Evolutionary conservation across 1,140 invertebrate genomes (phyloP).

Genomic region (Aphelenchoides fujianensis): DNA sequence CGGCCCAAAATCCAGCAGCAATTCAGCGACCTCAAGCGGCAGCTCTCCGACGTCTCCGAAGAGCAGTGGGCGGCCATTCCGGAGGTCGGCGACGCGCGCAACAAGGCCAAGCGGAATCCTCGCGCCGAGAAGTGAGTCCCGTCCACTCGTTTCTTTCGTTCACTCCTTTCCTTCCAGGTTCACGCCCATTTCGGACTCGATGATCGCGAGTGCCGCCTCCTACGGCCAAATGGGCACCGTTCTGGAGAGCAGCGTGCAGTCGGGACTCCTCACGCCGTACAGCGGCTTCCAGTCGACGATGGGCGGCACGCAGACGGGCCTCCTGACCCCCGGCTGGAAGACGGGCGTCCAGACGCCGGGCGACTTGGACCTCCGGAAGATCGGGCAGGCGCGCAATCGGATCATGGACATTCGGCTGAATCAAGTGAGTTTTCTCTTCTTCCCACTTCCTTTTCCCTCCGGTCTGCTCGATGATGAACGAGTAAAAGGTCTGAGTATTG

Average conservation of each 20-base stretch:
- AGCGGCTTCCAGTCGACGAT: slow-evolving; percentile 39
- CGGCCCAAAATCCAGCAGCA: slow-evolving; percentile 99
- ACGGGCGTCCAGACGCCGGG: slow-evolving; percentile 50
- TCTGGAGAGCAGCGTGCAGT: slow-evolving; percentile 72
- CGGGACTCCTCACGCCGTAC: slow-evolving; percentile 61
- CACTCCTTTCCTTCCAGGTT: slow-evolving; percentile 71
- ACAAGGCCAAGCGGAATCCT: slow-evolving; percentile 90
- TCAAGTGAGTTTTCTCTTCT: slow-evolving; percentile 67
- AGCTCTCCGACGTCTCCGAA: slow-evolving; percentile 76
- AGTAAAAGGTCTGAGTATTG: slow-evolving; percentile 39
- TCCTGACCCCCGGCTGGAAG: slow-evolving; percentile 72
- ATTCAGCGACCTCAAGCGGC: slow-evolving; percentile 93
- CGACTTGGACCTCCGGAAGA: slow-evolving; percentile 94
- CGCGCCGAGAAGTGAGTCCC: slow-evolving; percentile 79
- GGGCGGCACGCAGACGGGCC: slow-evolving; percentile 63
- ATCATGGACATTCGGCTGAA: slow-evolving; percentile 98
- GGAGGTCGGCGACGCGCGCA: slow-evolving; percentile 97
- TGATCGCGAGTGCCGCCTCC: slow-evolving; percentile 80
- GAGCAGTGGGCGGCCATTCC: slow-evolving; percentile 95
- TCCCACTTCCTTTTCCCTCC: not conserved
- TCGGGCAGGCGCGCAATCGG: slow-evolving; percentile 97
- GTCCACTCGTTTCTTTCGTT: too few species aligned
- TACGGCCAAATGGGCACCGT: slow-evolving; percentile 74
- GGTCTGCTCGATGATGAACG: slow-evolving; percentile 29
- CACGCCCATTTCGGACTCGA: slow-evolving; percentile 92